Base-by-base conservation (phyloP, 2,113 vertebrate genomes). In the Caloenas nicobarica region DNA sequence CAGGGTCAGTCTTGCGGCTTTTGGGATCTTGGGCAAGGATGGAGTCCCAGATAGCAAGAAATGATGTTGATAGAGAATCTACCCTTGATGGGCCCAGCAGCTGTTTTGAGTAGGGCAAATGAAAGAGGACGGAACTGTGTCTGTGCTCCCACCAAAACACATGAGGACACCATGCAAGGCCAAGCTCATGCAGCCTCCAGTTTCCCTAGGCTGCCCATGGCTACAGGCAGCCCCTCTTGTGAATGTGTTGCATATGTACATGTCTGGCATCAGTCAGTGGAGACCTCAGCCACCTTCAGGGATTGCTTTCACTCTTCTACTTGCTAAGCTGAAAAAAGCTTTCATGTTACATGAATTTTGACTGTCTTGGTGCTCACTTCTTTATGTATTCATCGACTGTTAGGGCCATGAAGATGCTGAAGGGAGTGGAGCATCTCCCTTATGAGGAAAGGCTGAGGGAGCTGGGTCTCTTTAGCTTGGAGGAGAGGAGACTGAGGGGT, bases 171-270 rank as follows among this genome's bases (percentile, higher is more conserved):
- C 0, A 2, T 34, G 17, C 18, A 53, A 38, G 34, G 24, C 31
- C 12, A 64, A 66, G 17, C 9, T 69, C 1, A 0, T 31, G 36
- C 1, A 53, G 24, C 6, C 8, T 61, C 23, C 11, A 7, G 48
- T 11, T 74, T 17, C 21, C 33, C 36, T 17, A 15, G 29, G 19
- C 6, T 57, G 29, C 7, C 38, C 54, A 9, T 14, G 13, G 44
- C 69, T 76, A 17, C 9, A 50, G 31, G 19, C 7, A 80, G 15
- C 7, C 25, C 9, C 1, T 1, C 31, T 21, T 26, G 34, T 23
- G 62, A 60, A 46, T 12, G 24, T 1, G 1, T 2, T 36, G 17
- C 22, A 28, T 10, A 16, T 8, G 13, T 42, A 25, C 2, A 0
- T 21, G 54, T 31, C 60, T 31, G 42, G 4, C 4, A 11, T 5